Percentiles rank a stretch among this genome's conserved stretches.
These are phyloP conservation scores for Hippocampus barbouri DNA, from an alignment of 2,113 vertebrate genomes.

Conservation along the genomic window DNA sequence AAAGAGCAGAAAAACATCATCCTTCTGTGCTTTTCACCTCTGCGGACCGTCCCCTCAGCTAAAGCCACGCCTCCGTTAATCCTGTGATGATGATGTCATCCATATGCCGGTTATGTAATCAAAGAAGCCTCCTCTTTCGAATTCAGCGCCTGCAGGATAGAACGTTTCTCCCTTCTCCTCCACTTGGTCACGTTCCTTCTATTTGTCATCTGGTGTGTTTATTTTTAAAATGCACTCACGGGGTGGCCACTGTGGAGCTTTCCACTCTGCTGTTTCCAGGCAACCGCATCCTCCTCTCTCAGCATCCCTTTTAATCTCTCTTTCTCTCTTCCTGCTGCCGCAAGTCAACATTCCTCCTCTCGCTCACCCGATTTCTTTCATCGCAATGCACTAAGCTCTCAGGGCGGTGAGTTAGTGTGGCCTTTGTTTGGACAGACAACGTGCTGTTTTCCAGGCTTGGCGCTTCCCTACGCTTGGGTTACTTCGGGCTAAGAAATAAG, in stretches of 20 bases:
- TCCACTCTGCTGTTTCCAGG: slow-evolving; percentile 65
- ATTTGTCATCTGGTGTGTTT: slow-evolving; percentile 17
- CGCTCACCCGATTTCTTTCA: not conserved
- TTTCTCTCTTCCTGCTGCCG: slow-evolving; percentile 24
- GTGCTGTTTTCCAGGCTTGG: not conserved
- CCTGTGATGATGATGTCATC: slow-evolving; percentile 54
- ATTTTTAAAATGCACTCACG: slow-evolving; percentile 7
- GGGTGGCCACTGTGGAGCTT: slow-evolving; percentile 24
- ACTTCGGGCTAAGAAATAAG: not conserved
- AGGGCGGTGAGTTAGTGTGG: not conserved
- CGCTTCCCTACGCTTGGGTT: not conserved
- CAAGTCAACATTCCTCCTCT: not conserved
- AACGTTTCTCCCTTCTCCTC: slow-evolving; percentile 15
- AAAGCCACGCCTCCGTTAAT: slow-evolving; percentile 47
- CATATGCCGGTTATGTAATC: slow-evolving; percentile 59
- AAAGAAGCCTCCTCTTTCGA: slow-evolving; percentile 50
- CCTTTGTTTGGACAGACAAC: not conserved
- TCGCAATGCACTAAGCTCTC: slow-evolving; percentile 51
- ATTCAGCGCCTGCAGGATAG: not conserved
- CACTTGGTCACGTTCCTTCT: slow-evolving; percentile 13
- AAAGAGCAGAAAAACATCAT: slow-evolving; percentile 23
- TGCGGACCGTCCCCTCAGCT: slow-evolving; percentile 18
- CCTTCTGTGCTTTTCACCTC: slow-evolving; percentile 27
- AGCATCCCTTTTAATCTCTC: slow-evolving; percentile 30
- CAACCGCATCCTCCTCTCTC: slow-evolving; percentile 67